Evolutionary conservation across 2,797 vertebrate genomes (phyloP).

Genomic region (Sarcophilus harrisii): DNA sequence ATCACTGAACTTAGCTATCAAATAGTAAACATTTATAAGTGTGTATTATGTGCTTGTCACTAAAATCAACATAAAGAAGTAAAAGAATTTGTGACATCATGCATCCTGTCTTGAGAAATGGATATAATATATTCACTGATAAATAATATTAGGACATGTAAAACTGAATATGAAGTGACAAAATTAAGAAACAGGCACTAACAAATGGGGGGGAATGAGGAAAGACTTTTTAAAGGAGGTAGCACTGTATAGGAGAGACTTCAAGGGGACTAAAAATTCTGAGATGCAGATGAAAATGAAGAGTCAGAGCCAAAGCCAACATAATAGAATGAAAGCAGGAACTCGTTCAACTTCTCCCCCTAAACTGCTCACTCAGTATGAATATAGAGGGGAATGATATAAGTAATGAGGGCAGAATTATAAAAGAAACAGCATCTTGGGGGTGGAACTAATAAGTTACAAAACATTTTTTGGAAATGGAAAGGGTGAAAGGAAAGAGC

Average conservation of each 20-base stretch:
- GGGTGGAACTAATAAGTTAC: too few relatives aligned
- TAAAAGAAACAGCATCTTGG: too few relatives aligned
- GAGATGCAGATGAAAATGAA: not conserved
- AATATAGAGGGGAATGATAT: too few relatives aligned
- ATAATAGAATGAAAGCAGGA: too few relatives aligned
- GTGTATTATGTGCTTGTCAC: not conserved
- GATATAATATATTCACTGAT: not conserved
- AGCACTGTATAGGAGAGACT: not conserved
- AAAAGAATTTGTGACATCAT: not conserved
- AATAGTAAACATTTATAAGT: not conserved
- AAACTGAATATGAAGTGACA: not conserved
- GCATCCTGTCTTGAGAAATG: not conserved
- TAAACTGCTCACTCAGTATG: too few relatives aligned
- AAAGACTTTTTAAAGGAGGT: not conserved
- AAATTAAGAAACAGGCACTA: not conserved
- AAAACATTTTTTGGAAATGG: too few relatives aligned
- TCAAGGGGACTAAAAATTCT: not conserved
- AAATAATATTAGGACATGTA: not conserved
- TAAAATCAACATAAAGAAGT: not conserved
- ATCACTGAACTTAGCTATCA: not conserved
- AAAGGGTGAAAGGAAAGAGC: too few relatives aligned
- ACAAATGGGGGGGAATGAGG: not conserved
- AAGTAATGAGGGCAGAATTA: too few relatives aligned
- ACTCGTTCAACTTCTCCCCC: too few relatives aligned
- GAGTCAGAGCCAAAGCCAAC: too few relatives aligned